Conservation (phyloP, 2,797 vertebrate genomes). For the Gorsachius magnificus region DNA sequence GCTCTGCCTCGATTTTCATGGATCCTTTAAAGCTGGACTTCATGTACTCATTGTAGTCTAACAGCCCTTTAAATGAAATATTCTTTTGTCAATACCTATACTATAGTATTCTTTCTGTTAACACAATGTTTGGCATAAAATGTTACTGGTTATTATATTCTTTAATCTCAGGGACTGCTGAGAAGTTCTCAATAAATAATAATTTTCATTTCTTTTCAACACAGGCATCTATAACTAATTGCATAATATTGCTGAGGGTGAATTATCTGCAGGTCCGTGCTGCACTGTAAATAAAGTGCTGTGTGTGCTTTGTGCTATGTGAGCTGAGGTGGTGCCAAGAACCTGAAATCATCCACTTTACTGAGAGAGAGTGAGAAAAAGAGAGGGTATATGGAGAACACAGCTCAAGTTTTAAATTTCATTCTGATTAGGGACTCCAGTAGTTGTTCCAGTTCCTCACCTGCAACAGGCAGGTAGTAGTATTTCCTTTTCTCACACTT, state of each 20-base stretch:
- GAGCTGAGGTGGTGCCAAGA: neutral
- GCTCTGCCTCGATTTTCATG: neutral
- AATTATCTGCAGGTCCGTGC: neutral
- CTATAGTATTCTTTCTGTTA: neutral
- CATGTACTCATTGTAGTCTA: neutral
- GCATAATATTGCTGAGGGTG: neutral
- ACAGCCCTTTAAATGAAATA: slow-evolving; percentile 4
- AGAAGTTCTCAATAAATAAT: slow-evolving; percentile 30
- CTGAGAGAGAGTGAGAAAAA: neutral
- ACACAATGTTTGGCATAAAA: neutral
- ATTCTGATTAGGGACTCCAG: neutral
- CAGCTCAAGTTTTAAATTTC: neutral
- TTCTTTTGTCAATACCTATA: neutral
- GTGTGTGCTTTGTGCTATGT: neutral
- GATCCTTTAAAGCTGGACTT: neutral
- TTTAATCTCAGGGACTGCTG: neutral
- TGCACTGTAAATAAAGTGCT: slow-evolving; percentile 22
- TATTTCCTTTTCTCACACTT: neutral
- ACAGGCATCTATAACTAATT: slow-evolving; percentile 3
- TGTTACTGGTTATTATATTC: neutral
- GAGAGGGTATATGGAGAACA: neutral
- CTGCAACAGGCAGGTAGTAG: neutral
- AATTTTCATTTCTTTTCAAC: slow-evolving; percentile 35
- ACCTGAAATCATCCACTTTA: neutral
- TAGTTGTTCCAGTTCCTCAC: neutral